These are phyloP conservation scores for Pantherophis alleghaniensis DNA, from an alignment of 2,797 vertebrate species.

Conservation along the genomic window DNA sequence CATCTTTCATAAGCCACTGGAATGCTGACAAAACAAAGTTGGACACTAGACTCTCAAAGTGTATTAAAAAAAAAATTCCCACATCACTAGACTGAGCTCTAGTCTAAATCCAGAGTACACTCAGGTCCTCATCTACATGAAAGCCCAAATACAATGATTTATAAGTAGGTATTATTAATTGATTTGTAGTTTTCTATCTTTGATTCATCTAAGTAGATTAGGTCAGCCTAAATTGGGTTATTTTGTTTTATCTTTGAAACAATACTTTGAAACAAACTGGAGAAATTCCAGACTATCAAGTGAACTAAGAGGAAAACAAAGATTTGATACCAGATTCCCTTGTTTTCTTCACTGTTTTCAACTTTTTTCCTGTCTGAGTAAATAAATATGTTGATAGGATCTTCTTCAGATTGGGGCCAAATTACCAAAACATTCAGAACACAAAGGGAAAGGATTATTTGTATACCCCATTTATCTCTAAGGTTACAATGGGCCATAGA, in stretches of 20 bases:
- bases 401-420: not conserved
- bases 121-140: not conserved
- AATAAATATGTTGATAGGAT: not conserved
- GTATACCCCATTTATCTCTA: not conserved
- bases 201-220: not conserved
- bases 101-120: no score
- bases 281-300: not conserved
- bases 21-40: not conserved
- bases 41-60: not conserved
- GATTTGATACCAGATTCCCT: not conserved
- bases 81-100: not conserved
- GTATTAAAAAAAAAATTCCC: not conserved
- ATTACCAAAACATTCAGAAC: not conserved
- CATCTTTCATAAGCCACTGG: not conserved
- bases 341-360: not conserved
- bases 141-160: not conserved
- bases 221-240: not conserved
- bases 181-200: not conserved
- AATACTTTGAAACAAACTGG: not conserved
- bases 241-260: not conserved
- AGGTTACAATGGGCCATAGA: not conserved
- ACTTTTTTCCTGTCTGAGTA: not conserved
- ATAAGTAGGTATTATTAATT: not conserved
- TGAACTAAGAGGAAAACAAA: not conserved
- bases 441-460: not conserved